Conservation (phyloP, 2,888 invertebrate genomes). For the Apotomis betuletana region DNA sequence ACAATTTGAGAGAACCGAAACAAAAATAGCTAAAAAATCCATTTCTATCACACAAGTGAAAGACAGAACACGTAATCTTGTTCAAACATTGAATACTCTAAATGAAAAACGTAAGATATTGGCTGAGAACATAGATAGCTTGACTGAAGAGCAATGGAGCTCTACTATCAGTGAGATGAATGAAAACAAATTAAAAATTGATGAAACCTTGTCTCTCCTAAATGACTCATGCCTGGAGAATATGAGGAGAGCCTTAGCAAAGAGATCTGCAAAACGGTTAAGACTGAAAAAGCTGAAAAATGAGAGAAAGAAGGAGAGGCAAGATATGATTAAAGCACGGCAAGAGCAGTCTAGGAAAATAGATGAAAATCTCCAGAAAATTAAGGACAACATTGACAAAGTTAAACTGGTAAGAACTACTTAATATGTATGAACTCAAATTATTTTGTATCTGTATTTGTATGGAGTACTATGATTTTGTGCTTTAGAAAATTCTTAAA, state of each 20-base stretch:
- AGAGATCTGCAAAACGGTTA: constrained; percentile 75
- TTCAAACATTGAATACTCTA: constrained; percentile 54
- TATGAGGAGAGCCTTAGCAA: constrained; percentile 71
- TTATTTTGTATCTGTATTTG: too few relatives aligned
- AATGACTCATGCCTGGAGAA: constrained; percentile 68
- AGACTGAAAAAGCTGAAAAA: constrained; percentile 71
- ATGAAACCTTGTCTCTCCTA: constrained; percentile 65
- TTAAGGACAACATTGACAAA: constrained; percentile 85
- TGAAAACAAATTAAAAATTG: constrained; percentile 74
- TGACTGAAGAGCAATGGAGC: constrained; percentile 83
- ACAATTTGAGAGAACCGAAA: constrained; percentile 51
- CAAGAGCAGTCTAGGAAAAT: constrained; percentile 84
- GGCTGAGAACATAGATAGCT: constrained; percentile 65
- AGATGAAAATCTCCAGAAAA: constrained; percentile 86
- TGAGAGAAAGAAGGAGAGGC: constrained; percentile 65
- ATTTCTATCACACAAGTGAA: constrained; percentile 57
- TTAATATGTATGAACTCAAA: neutral
- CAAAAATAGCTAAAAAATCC: constrained; percentile 39
- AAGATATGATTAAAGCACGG: constrained; percentile 65
- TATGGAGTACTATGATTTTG: too few relatives aligned
- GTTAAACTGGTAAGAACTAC: constrained; percentile 79
- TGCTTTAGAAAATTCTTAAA: too few relatives aligned
- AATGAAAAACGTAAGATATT: constrained; percentile 69
- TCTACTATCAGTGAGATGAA: constrained; percentile 77
- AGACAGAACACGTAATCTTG: constrained; percentile 54